phyloP scores from a whole-genome alignment of 2,797 vertebrate species.

The Euthynnus affinis region DNA sequence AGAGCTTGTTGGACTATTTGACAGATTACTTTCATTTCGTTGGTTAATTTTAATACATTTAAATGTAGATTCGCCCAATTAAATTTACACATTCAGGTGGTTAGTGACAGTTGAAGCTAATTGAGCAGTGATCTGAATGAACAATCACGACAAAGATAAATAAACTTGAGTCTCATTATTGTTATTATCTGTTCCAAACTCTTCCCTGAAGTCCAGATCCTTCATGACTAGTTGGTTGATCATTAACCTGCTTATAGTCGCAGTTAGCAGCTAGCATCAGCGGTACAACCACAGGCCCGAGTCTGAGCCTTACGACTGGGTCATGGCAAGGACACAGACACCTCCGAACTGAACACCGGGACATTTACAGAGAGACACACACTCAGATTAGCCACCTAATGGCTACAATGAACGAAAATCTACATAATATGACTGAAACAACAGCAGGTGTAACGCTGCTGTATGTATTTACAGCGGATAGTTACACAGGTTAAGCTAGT shows the following conservation, averaged over 20 bases:
- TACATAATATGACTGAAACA: not conserved
- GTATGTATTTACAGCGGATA: not conserved
- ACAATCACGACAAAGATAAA: not conserved
- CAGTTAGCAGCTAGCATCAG: constrained; percentile 50
- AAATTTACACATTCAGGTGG: too few relatives aligned
- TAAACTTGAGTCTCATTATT: not conserved
- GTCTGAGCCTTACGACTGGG: constrained; percentile 57
- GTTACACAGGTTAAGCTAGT: constrained; percentile 14
- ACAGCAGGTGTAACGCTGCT: accelerated
- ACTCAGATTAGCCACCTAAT: accelerated
- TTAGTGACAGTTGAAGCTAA: too few relatives aligned
- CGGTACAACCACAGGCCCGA: constrained; percentile 50
- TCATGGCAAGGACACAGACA: constrained; percentile 79
- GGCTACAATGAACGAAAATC: accelerated
- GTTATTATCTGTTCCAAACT: not conserved
- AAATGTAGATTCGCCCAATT: not conserved
- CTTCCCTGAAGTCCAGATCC: not conserved
- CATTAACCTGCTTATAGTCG: not conserved
- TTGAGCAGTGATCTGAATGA: not conserved
- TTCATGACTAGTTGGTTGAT: not conserved
- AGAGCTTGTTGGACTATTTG: accelerated
- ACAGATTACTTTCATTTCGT: accelerated
- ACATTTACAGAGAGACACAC: not conserved
- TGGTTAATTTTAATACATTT: not conserved
- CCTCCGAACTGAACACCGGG: not conserved